Percentiles rank a stretch among this genome's conserved stretches.
phyloP scores from a whole-genome alignment of 2,113 vertebrate genomes.

The Actenoides hombroni region DNA sequence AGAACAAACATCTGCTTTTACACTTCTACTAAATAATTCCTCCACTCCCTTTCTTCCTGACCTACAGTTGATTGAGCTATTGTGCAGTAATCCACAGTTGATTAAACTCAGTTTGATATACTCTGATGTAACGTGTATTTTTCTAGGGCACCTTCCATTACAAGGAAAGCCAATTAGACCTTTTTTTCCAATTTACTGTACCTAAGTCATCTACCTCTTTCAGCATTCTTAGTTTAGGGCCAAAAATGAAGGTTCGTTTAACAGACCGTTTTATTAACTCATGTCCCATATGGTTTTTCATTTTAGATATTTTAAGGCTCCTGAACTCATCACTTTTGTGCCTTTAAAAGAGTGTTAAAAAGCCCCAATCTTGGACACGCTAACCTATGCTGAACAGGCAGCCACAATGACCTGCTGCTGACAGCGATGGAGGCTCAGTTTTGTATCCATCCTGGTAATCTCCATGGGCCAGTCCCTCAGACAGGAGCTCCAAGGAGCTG shows the following conservation, averaged over 20 bases:
- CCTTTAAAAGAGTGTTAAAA: neutral
- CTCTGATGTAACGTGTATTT: constrained; percentile 21
- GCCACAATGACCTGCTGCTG: neutral
- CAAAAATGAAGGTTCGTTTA: constrained; percentile 8
- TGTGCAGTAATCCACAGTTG: neutral
- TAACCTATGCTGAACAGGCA: neutral
- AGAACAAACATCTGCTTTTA: neutral
- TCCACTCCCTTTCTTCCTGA: neutral
- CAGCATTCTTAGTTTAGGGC: neutral
- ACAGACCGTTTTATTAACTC: constrained; percentile 14
- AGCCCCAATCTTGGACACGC: neutral
- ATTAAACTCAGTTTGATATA: constrained; percentile 35
- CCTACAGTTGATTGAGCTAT: constrained; percentile 4
- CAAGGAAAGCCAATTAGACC: neutral
- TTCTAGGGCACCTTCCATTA: neutral
- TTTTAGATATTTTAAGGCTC: neutral
- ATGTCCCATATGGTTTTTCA: neutral
- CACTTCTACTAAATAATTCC: neutral
- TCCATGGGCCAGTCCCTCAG: neutral
- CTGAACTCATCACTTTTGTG: neutral
- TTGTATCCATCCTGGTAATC: neutral
- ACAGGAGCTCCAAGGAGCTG: neutral
- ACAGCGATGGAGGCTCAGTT: neutral
- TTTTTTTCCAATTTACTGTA: neutral
- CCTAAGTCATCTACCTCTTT: neutral